Evolutionary conservation across 2,888 invertebrate species (phyloP), one percentile per base, ranked within the genome.

Genomic region (Oscheius myriophilus): DNA sequence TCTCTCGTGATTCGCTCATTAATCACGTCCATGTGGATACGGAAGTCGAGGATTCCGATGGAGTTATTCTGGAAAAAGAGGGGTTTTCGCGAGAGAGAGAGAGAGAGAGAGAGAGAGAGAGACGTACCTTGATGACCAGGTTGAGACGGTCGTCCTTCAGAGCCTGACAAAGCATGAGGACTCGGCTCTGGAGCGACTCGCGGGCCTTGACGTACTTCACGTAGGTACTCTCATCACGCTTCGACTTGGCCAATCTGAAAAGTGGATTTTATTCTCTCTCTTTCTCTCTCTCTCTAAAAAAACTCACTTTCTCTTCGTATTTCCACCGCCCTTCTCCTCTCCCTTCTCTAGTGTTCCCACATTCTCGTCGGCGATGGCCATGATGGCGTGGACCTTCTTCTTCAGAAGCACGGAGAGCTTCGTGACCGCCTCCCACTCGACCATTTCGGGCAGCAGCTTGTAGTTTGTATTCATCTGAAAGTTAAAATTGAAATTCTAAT

Each of bases 31-130:
- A 75, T 69, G 39, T 78, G 67, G 21, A 78, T 71, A 12, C 78
- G 75, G 62, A 75, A 78, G 46, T 78, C 78, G 9, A 75, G 75
- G 61, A 71, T 72, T 14, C 78, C 78, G 9, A 78, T 71, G n/a
- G 78, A 72, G 41, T 78, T 78, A 23, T 73, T 72, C 73, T 76
- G 54, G 26, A 71, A 65, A 57, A 33, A 33, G 9, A 33, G 33
- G 33, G 33, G 33, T 33, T n/a, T n/a, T n/a, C n/a, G n/a, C n/a
- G n/a, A n/a, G n/a, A n/a, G n/a, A n/a, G n/a, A n/a, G n/a, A n/a
- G n/a, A n/a, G n/a, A n/a, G n/a, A n/a, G n/a, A n/a, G n/a, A n/a
- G n/a, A n/a, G n/a, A n/a, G n/a, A n/a, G n/a, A n/a, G n/a, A n/a
- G n/a, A n/a, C n/a, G 9, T 39, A 70, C 70, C 53, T 66, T 65